Evolutionary conservation across 1,140 invertebrate species (phyloP), one percentile per base, ranked within the genome.

Genomic region (Phocides pigmalion): DNA sequence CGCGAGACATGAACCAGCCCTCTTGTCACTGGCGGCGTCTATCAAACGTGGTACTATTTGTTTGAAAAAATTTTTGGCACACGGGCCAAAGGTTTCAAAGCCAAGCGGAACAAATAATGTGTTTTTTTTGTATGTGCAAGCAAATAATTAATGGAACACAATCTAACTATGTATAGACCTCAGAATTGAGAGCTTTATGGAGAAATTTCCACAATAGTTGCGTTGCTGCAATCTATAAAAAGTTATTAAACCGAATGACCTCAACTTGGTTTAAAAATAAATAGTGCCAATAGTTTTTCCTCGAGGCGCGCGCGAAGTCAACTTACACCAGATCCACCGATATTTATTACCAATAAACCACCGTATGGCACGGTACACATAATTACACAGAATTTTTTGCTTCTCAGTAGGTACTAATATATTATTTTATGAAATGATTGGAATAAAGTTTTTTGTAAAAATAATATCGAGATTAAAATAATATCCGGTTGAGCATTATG

Each of bases 311-410:
- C 62, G 61, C 68, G 66, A 77, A 79, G 72, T 75, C 64, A 78
- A 70, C 73, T 72, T 68, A 77, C 73, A 81, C 72, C 81, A 81
- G 81, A 77, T 65, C 62, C 71, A 68, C 74, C 81, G 72, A 85
- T 87, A 85, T 85, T 89, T 84, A 89, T 80, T 80, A 73, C 66
- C 72, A 70, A 87, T 89, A 89, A 87, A 89, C 81, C 67, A 42
- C 47, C 64, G 71, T 70, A 70, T 73, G 62, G 64, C 67, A 47
- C 68, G 42, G 39, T 59, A 59, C 12, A 59, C 74, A 70, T 83
- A 76, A 79, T 82, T 76, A 81, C 69, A 75, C 61, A 64, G 4
- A 25, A 50, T 50, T 62, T 70, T 69, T 75, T 70, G 50, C 61
- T 63, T 67, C 66, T 63, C 67, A 68, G 51, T 58, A 46, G 58